Evolutionary conservation across 2,888 invertebrate species (phyloP).

Genomic region (Callosobruchus maculatus): DNA sequence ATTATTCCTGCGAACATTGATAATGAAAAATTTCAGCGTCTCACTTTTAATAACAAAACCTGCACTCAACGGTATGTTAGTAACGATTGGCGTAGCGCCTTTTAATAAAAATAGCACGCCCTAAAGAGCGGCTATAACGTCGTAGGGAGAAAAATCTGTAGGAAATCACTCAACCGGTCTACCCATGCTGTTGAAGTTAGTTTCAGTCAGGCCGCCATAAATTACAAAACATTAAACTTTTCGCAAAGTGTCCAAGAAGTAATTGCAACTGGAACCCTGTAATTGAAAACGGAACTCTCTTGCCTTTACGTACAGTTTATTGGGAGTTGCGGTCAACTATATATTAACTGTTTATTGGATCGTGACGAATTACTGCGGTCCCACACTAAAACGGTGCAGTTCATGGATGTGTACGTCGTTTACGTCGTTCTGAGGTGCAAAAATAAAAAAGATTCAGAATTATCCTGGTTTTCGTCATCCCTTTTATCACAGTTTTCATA

Average conservation of each 20-base stretch:
- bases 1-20: too few species aligned
- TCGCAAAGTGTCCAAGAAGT: constrained; percentile 46
- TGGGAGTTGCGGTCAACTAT: background rate
- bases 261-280: constrained; percentile 46
- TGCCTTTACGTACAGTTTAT: constrained; percentile 7
- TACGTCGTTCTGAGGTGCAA: too few species aligned
- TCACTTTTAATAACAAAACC: too few species aligned
- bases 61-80: background rate
- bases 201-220: constrained; percentile 40
- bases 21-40: too few species aligned
- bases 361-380: too few species aligned
- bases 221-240: constrained; percentile 46
- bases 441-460: too few species aligned
- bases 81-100: background rate
- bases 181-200: constrained; percentile 1
- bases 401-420: too few species aligned
- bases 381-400: too few species aligned
- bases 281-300: constrained; percentile 33
- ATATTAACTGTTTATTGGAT: background rate
- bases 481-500: too few species aligned
- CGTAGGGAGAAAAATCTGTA: background rate
- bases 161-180: background rate
- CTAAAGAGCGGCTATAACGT: background rate
- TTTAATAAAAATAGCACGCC: background rate
- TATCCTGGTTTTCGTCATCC: too few species aligned